Evolutionary conservation across 2,888 invertebrate species (phyloP).

Genomic region (Xestia sexstrigata): DNA sequence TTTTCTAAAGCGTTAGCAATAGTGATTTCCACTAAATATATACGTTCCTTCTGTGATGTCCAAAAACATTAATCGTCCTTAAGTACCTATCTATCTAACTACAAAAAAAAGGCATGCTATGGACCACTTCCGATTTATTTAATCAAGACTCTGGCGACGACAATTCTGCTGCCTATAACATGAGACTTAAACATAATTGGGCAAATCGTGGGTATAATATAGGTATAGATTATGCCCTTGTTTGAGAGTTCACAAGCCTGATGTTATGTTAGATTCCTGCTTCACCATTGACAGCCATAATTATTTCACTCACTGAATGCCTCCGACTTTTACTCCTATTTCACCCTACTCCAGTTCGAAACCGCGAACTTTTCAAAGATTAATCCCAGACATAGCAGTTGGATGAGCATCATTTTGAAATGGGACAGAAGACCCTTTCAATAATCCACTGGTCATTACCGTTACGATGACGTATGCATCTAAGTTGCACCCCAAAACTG

Average conservation of each 20-base stretch:
- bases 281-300: not conserved
- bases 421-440: not conserved
- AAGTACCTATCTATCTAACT: not conserved
- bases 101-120: not conserved
- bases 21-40: too few species aligned
- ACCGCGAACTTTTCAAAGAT: not conserved
- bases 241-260: not conserved
- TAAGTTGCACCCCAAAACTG: conserved; percentile 28
- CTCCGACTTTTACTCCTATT: not conserved
- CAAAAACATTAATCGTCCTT: not conserved
- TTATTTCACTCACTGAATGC: not conserved
- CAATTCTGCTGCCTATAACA: too few species aligned
- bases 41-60: not conserved
- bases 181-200: not conserved
- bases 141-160: too few species aligned
- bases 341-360: not conserved
- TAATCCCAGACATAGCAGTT: not conserved
- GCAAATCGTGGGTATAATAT: not conserved
- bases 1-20: too few species aligned
- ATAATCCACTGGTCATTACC: not conserved
- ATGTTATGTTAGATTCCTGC: not conserved
- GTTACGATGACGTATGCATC: conserved; percentile 18
- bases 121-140: too few species aligned
- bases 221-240: not conserved
- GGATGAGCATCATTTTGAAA: not conserved